Evolutionary conservation across 2,113 vertebrate species (phyloP), one percentile per base, ranked within the genome.

Genomic region (Steatornis caripensis): DNA sequence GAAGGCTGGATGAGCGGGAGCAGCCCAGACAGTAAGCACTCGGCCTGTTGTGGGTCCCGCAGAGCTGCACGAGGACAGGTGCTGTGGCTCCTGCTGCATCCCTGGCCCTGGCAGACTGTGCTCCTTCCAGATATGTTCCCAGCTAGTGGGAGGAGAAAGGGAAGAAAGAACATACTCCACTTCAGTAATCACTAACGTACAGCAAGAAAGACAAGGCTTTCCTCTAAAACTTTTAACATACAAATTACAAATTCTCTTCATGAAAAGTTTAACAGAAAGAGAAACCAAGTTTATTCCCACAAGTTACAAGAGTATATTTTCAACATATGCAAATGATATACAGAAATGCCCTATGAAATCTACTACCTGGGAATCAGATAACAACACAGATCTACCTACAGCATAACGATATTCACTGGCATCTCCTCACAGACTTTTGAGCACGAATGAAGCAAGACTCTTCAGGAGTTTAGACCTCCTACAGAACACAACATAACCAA

Each of bases 311-410:
- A 48, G 45, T 2, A 0, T 51, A 26, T 82, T 72, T 89, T 53
- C 57, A 87, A 79, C 48, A 74, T 49, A 86, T 43, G 88, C 88
- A 95, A 94, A 93, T 18, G n/a, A 69, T 15, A 84, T 53, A 62
- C 75, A 94, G 51, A 86, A 80, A 70, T 74, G 49, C 86, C 41
- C 43, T 15, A 60, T 6, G 34, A 81, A 81, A 81, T 87, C 79
- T 62, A 6, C 29, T 91, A 34, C 82, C 71, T 92, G 92, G 90
- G 81, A 88, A 95, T 92, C 87, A 88, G 90, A 71, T 90, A 92
- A 91, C 36, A 13, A 1, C 48, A 48, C 15, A 53, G 30, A 62
- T 11, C 65, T 64, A 82, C 74, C 69, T 57, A 53, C n/a, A 86
- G 60, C 46, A 20, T 22, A 77, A 72, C 12, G 54, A 74, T 20